Evolutionary conservation across 1,140 invertebrate species (phyloP).

Genomic region (Cotesia glomerata): DNA sequence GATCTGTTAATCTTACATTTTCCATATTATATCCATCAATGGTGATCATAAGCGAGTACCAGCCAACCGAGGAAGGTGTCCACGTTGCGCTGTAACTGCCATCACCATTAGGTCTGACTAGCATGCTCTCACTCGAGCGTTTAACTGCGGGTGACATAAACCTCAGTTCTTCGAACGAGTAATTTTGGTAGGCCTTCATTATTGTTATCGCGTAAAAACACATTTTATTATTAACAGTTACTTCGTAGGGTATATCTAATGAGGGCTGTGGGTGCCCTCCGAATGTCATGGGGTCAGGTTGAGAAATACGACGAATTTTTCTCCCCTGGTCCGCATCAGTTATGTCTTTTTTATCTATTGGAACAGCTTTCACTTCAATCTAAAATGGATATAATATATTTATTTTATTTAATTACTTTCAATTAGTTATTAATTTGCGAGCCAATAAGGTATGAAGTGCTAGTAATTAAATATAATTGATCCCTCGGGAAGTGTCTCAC

Average conservation of each 20-base stretch:
- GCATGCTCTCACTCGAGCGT: conserved; percentile 82
- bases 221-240: conserved; percentile 89
- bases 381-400: conserved; percentile 25
- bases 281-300: conserved; percentile 73
- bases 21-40: conserved; percentile 87
- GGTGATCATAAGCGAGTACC: conserved; percentile 85
- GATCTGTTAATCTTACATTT: conserved; percentile 67
- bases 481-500: too few species aligned
- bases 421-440: background rate
- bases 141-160: conserved; percentile 78
- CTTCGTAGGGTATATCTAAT: conserved; percentile 83
- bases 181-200: conserved; percentile 93
- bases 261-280: conserved; percentile 74
- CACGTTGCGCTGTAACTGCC: conserved; percentile 90
- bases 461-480: background rate
- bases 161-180: conserved; percentile 95
- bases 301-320: conserved; percentile 68
- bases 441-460: background rate
- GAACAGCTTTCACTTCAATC: conserved; percentile 76
- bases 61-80: conserved; percentile 89
- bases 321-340: conserved; percentile 62
- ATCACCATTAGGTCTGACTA: conserved; percentile 83
- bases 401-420: background rate
- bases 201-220: conserved; percentile 93
- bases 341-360: conserved; percentile 71